Evolutionary conservation across 1,140 invertebrate species (phyloP), one percentile per base, ranked within the genome.

Genomic region (Palaemon carinicauda): DNA sequence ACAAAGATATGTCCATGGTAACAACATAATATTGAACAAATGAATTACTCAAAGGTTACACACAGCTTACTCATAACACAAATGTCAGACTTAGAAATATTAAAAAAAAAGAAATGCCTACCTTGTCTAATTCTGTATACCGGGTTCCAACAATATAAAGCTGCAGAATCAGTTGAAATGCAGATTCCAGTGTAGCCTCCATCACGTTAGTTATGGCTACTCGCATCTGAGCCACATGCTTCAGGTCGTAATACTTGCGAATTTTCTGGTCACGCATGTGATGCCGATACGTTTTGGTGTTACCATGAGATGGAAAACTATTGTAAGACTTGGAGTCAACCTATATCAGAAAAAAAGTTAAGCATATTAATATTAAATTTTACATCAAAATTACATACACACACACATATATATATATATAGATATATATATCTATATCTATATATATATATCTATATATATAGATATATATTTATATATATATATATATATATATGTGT

Each of bases 121-220:
- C 88, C 87, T 88, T 81, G n/a, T 81, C 78, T 19, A 89, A 79
- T 69, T 89, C 88, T 9, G 60, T 78, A 60, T 89, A 89, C 10
- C 83, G 81, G 1, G 88, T 89, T 50, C 88, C 88, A 17, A 89
- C 88, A 21, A 89, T 89, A 60, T 89, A 89, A 51, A 89, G 78
- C 21, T 89, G 88, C 27, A 89, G 69, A 33, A 89, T 89, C 5
- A 89, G 75, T 79, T 89, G 88, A 51, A 89, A 89, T 24, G 88
- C 88, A 4, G 88, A 89, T 60, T 89, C 88, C 27, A 89, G 71
- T 5, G 88, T 89, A 17, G 88, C 88, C 73, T 89, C 88, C 88
- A 89, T 89, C 60, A 89, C 88, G 27, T 89, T 89, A 31, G 88
- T 89, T 75, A 89, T 89, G 15, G 88, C 88, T 33, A 89, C 88